Evolutionary conservation across 2,888 invertebrate species (phyloP).

Genomic region (Branchellion lobata): DNA sequence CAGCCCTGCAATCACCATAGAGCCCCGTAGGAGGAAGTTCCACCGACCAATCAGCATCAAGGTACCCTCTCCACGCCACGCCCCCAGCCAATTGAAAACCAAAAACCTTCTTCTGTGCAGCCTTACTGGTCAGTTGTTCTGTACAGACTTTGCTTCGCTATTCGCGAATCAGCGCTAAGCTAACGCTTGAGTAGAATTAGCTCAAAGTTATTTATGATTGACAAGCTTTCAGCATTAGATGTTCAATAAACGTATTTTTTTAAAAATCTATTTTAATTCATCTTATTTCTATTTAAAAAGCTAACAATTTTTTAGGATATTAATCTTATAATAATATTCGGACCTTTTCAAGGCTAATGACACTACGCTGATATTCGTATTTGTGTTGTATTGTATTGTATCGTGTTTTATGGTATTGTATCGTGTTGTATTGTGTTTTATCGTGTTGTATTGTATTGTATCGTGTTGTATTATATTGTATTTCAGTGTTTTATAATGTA

Average conservation of each 20-base stretch:
- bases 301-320: too few relatives aligned
- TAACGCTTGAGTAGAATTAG: neutral
- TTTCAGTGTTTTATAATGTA: too few relatives aligned
- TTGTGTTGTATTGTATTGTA: too few relatives aligned
- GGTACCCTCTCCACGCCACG: slow-evolving; percentile 89
- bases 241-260: too few relatives aligned
- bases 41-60: slow-evolving; percentile 98
- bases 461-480: too few relatives aligned
- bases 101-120: slow-evolving; percentile 52
- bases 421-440: too few relatives aligned
- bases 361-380: too few relatives aligned
- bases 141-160: neutral
- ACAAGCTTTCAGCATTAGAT: neutral
- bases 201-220: neutral
- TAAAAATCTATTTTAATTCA: neutral
- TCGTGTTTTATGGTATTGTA: too few relatives aligned
- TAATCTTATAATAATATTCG: too few relatives aligned
- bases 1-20: slow-evolving; percentile 97
- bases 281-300: too few relatives aligned
- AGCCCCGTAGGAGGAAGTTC: slow-evolving; percentile 96
- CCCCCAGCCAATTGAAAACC: slow-evolving; percentile 66
- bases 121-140: slow-evolving; percentile 51
- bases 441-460: too few relatives aligned
- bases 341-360: too few relatives aligned
- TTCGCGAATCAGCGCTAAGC: neutral